Conservation (phyloP, 2,797 vertebrate species). For the Cuniculus paca region DNA sequence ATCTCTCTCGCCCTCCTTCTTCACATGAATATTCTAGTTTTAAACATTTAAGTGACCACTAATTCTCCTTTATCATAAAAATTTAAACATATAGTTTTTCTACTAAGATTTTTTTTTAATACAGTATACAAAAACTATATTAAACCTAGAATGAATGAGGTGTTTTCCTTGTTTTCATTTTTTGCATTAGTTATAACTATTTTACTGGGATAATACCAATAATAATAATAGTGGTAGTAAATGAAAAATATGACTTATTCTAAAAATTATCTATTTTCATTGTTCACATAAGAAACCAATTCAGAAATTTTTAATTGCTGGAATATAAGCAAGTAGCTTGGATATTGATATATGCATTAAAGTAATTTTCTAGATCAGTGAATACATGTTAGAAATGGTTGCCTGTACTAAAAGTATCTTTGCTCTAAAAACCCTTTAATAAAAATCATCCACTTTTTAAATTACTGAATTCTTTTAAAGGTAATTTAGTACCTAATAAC, state of each 20-base stretch:
- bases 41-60: neutral
- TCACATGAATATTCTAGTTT: neutral
- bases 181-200: conserved; percentile 39
- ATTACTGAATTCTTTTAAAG: conserved; percentile 85
- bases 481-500: conserved; percentile 84
- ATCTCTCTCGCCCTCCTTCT: neutral
- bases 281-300: conserved; percentile 40
- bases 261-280: conserved; percentile 33
- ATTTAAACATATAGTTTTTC: neutral
- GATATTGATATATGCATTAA: conserved; percentile 89
- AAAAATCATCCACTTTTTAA: conserved; percentile 83
- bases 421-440: conserved; percentile 82
- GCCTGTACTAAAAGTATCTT: conserved; percentile 77
- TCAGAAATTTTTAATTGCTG: conserved; percentile 71
- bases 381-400: conserved; percentile 85
- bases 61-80: neutral
- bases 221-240: no score
- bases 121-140: neutral
- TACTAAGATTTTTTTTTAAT: neutral
- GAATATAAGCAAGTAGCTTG: conserved; percentile 85
- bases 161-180: neutral
- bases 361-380: conserved; percentile 89
- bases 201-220: neutral
- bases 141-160: neutral
- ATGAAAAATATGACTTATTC: neutral